Evolutionary conservation across 2,113 vertebrate species (phyloP).

Genomic region (Carassius auratus): DNA sequence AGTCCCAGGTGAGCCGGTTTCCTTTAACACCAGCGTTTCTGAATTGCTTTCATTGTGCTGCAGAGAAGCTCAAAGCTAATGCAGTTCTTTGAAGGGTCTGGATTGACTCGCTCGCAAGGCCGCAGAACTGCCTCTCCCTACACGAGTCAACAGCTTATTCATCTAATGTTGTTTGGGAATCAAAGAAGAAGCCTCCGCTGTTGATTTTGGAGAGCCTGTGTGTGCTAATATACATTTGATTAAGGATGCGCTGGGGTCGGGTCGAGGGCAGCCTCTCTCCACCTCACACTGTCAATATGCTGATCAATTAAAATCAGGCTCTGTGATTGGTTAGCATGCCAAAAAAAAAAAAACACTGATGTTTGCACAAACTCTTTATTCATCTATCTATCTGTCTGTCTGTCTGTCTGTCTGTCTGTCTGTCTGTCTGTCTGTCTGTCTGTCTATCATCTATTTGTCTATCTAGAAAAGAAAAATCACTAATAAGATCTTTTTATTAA

Average conservation of each 20-base stretch:
- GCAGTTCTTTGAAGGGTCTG: conserved; percentile 45
- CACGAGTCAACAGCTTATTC: background rate
- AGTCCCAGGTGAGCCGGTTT: conserved; percentile 64
- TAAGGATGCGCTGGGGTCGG: background rate
- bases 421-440: too few species aligned
- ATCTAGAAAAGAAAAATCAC: background rate
- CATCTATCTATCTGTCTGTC: background rate
- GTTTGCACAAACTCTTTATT: background rate
- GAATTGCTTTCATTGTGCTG: conserved; percentile 45
- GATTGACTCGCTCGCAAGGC: conserved; percentile 14
- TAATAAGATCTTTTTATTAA: too few species aligned
- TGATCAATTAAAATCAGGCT: conserved; percentile 30
- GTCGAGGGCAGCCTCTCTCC: conserved; percentile 6
- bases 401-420: background rate
- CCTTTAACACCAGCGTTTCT: conserved; percentile 58
- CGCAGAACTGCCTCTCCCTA: conserved; percentile 22
- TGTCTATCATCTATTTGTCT: background rate
- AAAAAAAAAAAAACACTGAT: background rate
- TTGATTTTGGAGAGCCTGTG: conserved; percentile 36
- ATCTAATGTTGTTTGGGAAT: background rate
- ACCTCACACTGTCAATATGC: background rate
- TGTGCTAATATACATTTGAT: conserved; percentile 5
- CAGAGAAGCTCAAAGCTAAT: conserved; percentile 41
- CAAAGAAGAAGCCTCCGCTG: conserved; percentile 1
- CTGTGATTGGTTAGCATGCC: background rate